phyloP scores from a whole-genome alignment of 2,113 vertebrate species.

The Hippocampus comes region DNA sequence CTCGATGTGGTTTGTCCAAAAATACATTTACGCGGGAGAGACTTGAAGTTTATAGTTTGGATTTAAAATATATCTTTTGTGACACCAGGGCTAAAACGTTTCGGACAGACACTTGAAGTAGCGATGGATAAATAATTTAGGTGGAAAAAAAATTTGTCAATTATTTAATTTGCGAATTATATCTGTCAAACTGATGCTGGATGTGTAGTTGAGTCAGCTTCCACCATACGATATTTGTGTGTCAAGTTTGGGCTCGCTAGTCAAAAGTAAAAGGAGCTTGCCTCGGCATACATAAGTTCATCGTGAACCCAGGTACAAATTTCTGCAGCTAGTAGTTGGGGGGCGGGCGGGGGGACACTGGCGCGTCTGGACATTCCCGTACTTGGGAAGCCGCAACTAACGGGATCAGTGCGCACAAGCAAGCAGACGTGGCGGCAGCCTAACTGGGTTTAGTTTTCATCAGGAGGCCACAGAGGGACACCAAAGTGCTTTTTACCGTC shows the following conservation, averaged over 20 bases:
- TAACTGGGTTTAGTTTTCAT: slow-evolving; percentile 64
- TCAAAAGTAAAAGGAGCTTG: neutral
- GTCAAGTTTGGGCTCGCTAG: too few relatives aligned
- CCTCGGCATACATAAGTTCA: neutral
- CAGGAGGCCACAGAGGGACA: slow-evolving; percentile 39
- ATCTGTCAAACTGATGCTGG: too few relatives aligned
- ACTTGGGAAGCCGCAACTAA: slow-evolving; percentile 66
- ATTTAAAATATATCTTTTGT: too few relatives aligned
- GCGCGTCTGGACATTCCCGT: slow-evolving; percentile 61
- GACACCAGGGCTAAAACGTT: too few relatives aligned
- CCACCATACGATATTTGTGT: too few relatives aligned
- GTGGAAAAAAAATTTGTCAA: too few relatives aligned
- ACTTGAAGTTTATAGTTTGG: too few relatives aligned
- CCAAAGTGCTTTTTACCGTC: slow-evolving; percentile 50
- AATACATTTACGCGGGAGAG: neutral
- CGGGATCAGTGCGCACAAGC: slow-evolving; percentile 46
- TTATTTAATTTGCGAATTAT: too few relatives aligned
- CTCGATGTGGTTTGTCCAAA: neutral
- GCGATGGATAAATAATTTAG: too few relatives aligned
- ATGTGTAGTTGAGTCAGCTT: too few relatives aligned
- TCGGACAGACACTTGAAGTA: too few relatives aligned
- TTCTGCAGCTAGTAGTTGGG: slow-evolving; percentile 70
- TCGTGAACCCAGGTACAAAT: slow-evolving; percentile 54
- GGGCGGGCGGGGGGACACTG: slow-evolving; percentile 35
- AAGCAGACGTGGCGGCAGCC: slow-evolving; percentile 23